Percentiles rank a stretch among this genome's conserved stretches.
Evolutionary conservation across 2,797 vertebrate species (phyloP).

Genomic region (Cercopithecus mitis): DNA sequence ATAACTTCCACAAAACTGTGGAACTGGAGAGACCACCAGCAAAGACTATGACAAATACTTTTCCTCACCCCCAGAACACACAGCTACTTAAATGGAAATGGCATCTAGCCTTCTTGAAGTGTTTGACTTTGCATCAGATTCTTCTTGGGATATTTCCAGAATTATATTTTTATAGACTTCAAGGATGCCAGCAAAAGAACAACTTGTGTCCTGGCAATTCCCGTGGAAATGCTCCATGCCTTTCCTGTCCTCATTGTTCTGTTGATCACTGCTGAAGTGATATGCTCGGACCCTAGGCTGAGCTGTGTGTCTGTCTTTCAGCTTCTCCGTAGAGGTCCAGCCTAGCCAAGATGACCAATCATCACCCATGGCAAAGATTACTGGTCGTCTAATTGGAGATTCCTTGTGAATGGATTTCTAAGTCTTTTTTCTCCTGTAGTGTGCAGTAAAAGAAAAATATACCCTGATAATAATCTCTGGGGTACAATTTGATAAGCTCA

Average conservation of each 20-base stretch:
- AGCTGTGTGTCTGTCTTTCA: conserved; percentile 57
- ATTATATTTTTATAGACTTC: conserved; percentile 39
- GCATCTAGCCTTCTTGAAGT: conserved; percentile 10
- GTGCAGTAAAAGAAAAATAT: conserved; percentile 79
- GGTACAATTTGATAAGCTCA: conserved; percentile 68
- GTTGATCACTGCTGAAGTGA: conserved; percentile 49
- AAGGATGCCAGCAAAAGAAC: neutral
- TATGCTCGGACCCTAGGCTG: conserved; percentile 72
- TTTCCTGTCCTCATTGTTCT: conserved; percentile 62
- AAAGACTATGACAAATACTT: conserved; percentile 39
- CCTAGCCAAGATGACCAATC: neutral
- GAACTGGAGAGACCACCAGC: conserved; percentile 78
- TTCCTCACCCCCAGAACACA: neutral
- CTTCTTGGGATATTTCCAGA: conserved; percentile 21
- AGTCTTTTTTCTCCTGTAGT: conserved; percentile 72
- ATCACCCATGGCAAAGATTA: neutral
- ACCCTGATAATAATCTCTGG: conserved; percentile 74
- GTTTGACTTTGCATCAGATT: conserved; percentile 40
- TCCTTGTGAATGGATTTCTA: conserved; percentile 39
- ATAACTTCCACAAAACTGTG: conserved; percentile 44
- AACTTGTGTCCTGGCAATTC: conserved; percentile 42
- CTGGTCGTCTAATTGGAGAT: neutral
- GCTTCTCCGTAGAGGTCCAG: neutral
- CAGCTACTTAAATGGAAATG: conserved; percentile 33
- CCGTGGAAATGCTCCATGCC: conserved; percentile 55